These are phyloP conservation scores for Lipophrys pholis DNA, from an alignment of 2,113 vertebrate genomes.

Conservation along the genomic window DNA sequence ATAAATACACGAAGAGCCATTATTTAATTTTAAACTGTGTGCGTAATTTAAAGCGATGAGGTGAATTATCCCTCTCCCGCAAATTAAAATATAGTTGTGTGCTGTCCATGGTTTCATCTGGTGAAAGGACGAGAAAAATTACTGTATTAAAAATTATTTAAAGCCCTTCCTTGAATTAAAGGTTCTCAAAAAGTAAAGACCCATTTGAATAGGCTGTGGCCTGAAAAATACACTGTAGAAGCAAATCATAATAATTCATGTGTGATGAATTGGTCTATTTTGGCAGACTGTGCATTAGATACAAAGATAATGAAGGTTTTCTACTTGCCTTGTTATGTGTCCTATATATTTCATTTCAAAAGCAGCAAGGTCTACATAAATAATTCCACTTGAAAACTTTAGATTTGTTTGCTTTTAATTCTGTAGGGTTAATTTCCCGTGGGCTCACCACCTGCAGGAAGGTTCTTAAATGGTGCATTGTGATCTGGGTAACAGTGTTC, in stretches of 20 bases:
- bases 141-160: conserved; percentile 75
- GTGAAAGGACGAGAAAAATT: conserved; percentile 66
- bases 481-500: too few relatives aligned
- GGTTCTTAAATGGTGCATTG: too few relatives aligned
- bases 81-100: conserved; percentile 73
- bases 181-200: conserved; percentile 53
- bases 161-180: conserved; percentile 55
- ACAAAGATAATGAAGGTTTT: conserved; percentile 41
- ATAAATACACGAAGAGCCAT: conserved; percentile 51
- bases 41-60: conserved; percentile 69
- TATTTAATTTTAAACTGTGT: conserved; percentile 68
- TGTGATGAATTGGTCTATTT: conserved; percentile 62
- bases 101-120: conserved; percentile 35
- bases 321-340: conserved; percentile 34
- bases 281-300: conserved; percentile 20
- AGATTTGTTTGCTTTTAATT: conserved; percentile 14
- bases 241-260: conserved; percentile 71
- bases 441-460: too few relatives aligned
- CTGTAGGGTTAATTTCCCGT: too few relatives aligned
- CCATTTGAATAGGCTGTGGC: conserved; percentile 46
- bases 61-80: conserved; percentile 58
- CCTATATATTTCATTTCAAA: conserved; percentile 26
- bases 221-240: conserved; percentile 39
- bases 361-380: background rate
- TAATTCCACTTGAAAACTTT: background rate